Conservation (phyloP, 1,140 invertebrate species). For the Drosophila navojoa region DNA sequence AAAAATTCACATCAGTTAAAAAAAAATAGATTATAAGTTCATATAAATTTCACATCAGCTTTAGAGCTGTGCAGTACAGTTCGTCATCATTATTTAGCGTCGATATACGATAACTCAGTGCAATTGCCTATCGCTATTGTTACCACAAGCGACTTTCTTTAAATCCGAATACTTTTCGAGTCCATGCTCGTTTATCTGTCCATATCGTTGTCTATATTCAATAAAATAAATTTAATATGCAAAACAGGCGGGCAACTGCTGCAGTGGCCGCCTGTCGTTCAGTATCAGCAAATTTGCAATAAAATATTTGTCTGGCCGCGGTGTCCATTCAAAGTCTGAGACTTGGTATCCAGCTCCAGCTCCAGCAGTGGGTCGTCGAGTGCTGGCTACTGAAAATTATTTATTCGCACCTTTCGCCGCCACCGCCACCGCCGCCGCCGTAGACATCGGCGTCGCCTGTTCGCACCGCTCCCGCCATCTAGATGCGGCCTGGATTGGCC, state of each 20-base stretch:
- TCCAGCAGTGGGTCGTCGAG: slow-evolving; percentile 56
- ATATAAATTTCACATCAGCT: background rate
- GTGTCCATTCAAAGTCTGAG: slow-evolving; percentile 23
- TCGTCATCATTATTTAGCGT: background rate
- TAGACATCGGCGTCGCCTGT: slow-evolving; percentile 10
- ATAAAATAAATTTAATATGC: slow-evolving; percentile 83
- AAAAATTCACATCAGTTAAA: no score
- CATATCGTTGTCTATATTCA: slow-evolving; percentile 62
- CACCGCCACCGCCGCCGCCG: slow-evolving; percentile 6
- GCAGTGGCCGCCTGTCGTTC: slow-evolving; percentile 69
- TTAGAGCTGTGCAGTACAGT: background rate
- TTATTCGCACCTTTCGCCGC: slow-evolving; percentile 79
- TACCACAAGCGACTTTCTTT: background rate
- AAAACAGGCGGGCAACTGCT: slow-evolving; percentile 60
- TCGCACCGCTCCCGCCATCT: background rate
- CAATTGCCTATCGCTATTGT: background rate
- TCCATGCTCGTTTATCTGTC: slow-evolving; percentile 56
- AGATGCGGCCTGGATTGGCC: background rate
- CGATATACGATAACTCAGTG: background rate
- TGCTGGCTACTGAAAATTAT: slow-evolving; percentile 76
- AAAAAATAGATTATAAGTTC: background rate
- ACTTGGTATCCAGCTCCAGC: slow-evolving; percentile 7
- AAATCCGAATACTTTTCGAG: slow-evolving; percentile 20
- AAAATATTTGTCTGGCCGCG: slow-evolving; percentile 78
- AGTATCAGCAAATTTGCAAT: slow-evolving; percentile 81